A percentile compares a stretch with the other conserved stretches of the same genome.
phyloP scores from a whole-genome alignment of 2,888 invertebrate species.

The Brenthis hecate region DNA sequence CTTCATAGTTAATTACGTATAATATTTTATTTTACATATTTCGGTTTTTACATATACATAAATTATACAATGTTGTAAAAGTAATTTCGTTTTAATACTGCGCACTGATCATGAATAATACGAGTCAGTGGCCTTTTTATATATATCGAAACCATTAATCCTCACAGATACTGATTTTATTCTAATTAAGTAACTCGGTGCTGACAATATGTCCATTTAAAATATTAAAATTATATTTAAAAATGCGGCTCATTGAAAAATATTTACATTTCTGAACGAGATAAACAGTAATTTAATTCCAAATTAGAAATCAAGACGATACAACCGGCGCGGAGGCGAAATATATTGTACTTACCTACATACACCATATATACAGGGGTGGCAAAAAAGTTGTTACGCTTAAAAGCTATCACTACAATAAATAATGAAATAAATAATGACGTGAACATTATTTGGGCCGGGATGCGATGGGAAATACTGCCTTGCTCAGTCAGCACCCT shows the following conservation, averaged over 20 bases:
- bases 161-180: slow-evolving; percentile 25
- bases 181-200: slow-evolving; percentile 63
- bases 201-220: slow-evolving; percentile 46
- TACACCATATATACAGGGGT: slow-evolving; percentile 13
- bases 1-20: not conserved
- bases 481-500: slow-evolving; percentile 61
- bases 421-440: slow-evolving; percentile 68
- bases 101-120: slow-evolving; percentile 14
- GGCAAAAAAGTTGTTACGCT: slow-evolving; percentile 49
- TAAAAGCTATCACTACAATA: slow-evolving; percentile 60
- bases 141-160: not conserved
- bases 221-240: slow-evolving; percentile 48
- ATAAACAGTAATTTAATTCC: slow-evolving; percentile 13
- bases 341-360: slow-evolving; percentile 7
- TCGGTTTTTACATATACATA: slow-evolving; percentile 57
- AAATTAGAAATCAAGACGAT: slow-evolving; percentile 5
- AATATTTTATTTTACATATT: slow-evolving; percentile 49
- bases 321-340: slow-evolving; percentile 17
- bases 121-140: not conserved
- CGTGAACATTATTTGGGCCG: slow-evolving; percentile 39
- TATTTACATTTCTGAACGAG: slow-evolving; percentile 27
- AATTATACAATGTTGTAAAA: slow-evolving; percentile 51
- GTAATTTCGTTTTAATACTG: slow-evolving; percentile 34
- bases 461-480: slow-evolving; percentile 52
- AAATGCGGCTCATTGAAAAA: slow-evolving; percentile 62